Conservation (phyloP, 1,140 invertebrate genomes). For the Aphelenchoides avenae region DNA sequence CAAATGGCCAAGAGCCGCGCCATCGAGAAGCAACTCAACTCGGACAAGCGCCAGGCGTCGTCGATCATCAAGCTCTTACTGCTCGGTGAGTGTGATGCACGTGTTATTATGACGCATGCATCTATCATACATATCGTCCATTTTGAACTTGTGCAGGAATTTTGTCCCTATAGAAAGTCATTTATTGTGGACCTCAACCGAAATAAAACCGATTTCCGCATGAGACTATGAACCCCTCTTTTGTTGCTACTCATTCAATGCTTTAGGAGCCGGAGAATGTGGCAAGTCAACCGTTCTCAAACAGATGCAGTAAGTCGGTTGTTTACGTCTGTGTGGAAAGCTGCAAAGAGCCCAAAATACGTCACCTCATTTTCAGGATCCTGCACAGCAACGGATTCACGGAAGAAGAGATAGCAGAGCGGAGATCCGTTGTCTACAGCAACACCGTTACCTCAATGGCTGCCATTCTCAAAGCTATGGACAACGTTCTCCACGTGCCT, state of each 20-base stretch:
- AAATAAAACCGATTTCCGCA: slow-evolving; percentile 1
- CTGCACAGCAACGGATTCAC: slow-evolving; percentile 91
- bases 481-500: slow-evolving; percentile 73
- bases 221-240: too few species aligned
- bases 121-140: too few species aligned
- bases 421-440: slow-evolving; percentile 79
- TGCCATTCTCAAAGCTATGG: slow-evolving; percentile 77
- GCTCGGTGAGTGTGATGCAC: slow-evolving; percentile 38
- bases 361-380: slow-evolving; percentile 65
- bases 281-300: slow-evolving; percentile 49
- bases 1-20: slow-evolving; percentile 43
- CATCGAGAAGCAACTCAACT: slow-evolving; percentile 45
- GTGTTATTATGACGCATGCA: too few species aligned
- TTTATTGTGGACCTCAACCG: neutral
- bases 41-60: slow-evolving; percentile 36
- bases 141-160: too few species aligned
- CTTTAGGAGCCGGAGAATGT: slow-evolving; percentile 50
- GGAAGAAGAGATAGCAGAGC: slow-evolving; percentile 77
- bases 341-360: slow-evolving; percentile 5
- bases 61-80: slow-evolving; percentile 46
- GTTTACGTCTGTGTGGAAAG: neutral
- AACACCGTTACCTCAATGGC: slow-evolving; percentile 80
- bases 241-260: slow-evolving; percentile 1
- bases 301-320: slow-evolving; percentile 44
- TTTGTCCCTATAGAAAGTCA: too few species aligned